Conservation (phyloP, 1,140 invertebrate species). For the Oryctes rhinoceros region DNA sequence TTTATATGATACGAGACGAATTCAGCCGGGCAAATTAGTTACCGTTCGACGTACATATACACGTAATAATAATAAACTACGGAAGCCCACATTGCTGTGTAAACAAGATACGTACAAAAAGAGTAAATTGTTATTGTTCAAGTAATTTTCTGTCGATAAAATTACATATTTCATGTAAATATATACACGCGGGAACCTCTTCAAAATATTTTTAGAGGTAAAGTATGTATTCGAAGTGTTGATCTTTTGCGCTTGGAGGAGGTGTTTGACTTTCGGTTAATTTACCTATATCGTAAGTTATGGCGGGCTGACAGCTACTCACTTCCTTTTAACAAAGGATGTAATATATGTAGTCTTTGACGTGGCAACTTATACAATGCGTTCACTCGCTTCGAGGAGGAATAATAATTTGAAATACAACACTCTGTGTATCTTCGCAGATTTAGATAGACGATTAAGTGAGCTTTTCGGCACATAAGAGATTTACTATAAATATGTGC, state of each 20-base stretch:
- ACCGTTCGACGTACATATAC: background rate
- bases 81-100: conserved; percentile 12
- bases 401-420: too few species aligned
- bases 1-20: conserved; percentile 1
- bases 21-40: background rate
- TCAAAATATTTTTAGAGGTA: background rate
- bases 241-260: background rate
- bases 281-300: background rate
- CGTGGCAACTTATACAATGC: too few species aligned
- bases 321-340: conserved; percentile 8
- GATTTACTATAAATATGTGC: too few species aligned
- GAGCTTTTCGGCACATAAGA: too few species aligned
- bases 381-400: too few species aligned
- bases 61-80: background rate
- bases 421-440: too few species aligned
- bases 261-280: background rate
- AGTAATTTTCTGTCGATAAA: background rate
- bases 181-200: background rate
- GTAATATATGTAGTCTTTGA: background rate
- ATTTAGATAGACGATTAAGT: too few species aligned
- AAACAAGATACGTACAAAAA: conserved; percentile 20
- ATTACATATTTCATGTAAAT: conserved; percentile 22
- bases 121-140: conserved; percentile 24
- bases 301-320: background rate
- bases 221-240: background rate